phyloP scores from a whole-genome alignment of 2,113 vertebrate genomes.

The Leptosomus discolor region DNA sequence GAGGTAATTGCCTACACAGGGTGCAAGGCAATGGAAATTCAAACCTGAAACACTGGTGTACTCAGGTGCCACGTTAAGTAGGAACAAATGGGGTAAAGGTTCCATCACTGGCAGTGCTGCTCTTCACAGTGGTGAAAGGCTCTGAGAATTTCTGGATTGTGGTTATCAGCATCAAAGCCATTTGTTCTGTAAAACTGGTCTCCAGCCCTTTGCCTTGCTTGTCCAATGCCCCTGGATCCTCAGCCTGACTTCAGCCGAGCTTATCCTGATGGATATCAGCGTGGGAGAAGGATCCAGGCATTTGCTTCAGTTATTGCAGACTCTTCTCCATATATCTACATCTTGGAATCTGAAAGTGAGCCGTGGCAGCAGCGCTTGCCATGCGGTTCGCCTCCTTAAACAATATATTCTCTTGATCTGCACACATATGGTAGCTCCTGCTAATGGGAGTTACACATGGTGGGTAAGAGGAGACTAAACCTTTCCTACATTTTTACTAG shows the following conservation, averaged over 20 bases:
- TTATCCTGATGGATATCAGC: neutral
- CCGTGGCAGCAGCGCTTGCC: neutral
- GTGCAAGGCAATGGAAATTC: neutral
- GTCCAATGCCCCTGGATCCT: neutral
- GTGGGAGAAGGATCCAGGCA: neutral
- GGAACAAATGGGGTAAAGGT: neutral
- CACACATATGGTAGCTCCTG: neutral
- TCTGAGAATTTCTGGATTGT: neutral
- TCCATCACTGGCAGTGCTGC: neutral
- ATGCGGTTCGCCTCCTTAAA: neutral
- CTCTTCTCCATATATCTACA: neutral
- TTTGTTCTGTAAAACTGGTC: neutral
- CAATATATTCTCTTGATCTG: neutral
- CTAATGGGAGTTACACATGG: constrained; percentile 36
- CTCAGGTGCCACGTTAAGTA: neutral
- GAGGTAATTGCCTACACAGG: fast-evolving
- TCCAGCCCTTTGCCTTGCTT: neutral
- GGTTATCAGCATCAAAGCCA: neutral
- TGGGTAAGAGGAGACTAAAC: neutral
- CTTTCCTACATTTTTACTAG: constrained; percentile 38
- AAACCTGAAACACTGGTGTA: neutral
- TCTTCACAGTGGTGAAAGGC: neutral
- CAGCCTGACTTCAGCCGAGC: neutral
- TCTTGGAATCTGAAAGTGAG: neutral
- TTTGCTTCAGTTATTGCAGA: neutral